These are phyloP conservation scores for Lytechinus variegatus DNA, from an alignment of 35 echinoderm and acorn worm genomes.

Conservation along the genomic window DNA sequence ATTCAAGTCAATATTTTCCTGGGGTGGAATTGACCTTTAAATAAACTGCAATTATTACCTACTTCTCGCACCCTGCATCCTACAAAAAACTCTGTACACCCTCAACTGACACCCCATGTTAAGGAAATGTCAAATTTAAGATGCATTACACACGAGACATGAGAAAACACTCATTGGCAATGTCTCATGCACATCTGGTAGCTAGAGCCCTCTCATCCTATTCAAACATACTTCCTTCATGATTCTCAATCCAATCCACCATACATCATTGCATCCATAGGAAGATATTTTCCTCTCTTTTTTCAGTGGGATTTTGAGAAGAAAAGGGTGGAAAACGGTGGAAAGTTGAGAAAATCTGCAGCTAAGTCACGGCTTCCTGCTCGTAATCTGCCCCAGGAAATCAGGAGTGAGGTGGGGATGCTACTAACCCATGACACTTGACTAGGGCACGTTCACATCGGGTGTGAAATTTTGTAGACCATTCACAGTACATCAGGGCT, in stretches of 20 bases:
- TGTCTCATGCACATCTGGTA: not conserved
- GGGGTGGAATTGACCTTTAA: no score
- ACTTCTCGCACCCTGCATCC: not conserved
- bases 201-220: not conserved
- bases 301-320: not conserved
- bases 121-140: conserved; percentile 43
- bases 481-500: no score
- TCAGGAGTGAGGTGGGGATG: conserved; percentile 20
- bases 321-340: conserved; percentile 17
- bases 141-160: conserved; percentile 9
- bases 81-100: not conserved
- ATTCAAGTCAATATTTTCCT: no score
- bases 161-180: not conserved
- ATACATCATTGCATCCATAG: not conserved
- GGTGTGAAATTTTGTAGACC: no score
- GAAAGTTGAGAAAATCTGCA: not conserved
- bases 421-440: conserved; percentile 19
- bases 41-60: not conserved
- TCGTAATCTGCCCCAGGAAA: conserved; percentile 35
- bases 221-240: conserved; percentile 7
- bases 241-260: not conserved
- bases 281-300: not conserved
- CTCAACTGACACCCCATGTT: conserved; percentile 23
- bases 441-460: no score
- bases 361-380: conserved; percentile 4